Evolutionary conservation across 2,113 vertebrate genomes (phyloP), one percentile per base, ranked within the genome.

Genomic region (Epinephelus fuscoguttatus): DNA sequence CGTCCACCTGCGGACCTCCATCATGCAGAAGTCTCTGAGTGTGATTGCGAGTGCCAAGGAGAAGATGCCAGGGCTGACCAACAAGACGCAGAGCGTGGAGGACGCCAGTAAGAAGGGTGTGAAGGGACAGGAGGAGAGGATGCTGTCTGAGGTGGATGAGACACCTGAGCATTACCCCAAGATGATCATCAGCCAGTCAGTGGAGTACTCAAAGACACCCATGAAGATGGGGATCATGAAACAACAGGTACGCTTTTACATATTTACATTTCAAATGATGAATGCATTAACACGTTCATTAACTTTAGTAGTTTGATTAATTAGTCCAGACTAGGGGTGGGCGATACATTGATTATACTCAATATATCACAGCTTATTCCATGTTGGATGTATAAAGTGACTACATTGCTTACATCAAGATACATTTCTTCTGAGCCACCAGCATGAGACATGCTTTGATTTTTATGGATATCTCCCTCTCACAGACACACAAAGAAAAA

Each of bases 11-110:
- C 96, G 96, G 66, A 97, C 97, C 1, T 98, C 98, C 19, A 96
- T 99, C 91, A 93, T 99, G 89, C 98, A 99, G 69, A 99, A 99
- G 91, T 99, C 98, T 8, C 96, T 99, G 84, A 99, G 98, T 40
- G 98, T 98, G 89, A 99, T 99, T 73, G 96, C 98, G 0, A 99
- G 97, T 63, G 98, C 98, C 90, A 99, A 99, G 94, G 98, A 99
- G 91, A 99, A 98, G 93, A 98, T 97, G 66, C 95, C 99, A 1
- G 97, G 97, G 33, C 87, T 99, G 62, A 92, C 96, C 0, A 97
- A 96, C 85, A 98, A 97, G 93, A 86, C 93, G 0, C 96, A 96
- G 67, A 95, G 95, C 1, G 70, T 93, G 62, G 98, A 99, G 85
- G 98, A 99, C 11, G 86, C 90, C 68, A 86, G 74, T 9, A 93